Conservation (phyloP, 2,888 invertebrate species). For the Alitta virens region DNA sequence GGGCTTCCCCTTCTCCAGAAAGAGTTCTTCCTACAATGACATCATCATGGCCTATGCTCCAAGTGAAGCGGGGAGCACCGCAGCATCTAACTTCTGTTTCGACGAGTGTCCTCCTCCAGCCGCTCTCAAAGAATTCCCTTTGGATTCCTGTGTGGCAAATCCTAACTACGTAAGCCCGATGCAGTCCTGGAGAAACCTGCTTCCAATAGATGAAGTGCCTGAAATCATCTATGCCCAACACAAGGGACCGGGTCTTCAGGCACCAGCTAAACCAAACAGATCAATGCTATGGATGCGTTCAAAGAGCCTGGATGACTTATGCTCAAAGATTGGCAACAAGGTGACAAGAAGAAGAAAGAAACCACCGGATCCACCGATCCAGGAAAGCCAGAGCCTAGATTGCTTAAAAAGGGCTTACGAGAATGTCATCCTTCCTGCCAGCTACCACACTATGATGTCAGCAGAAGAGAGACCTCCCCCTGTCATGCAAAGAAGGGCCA, state of each 20-base stretch:
- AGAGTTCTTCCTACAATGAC: conserved; percentile 4
- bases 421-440: neutral
- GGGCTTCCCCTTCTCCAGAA: neutral
- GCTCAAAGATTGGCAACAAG: neutral
- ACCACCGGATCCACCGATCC: neutral
- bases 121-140: conserved; percentile 1
- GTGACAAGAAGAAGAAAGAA: neutral
- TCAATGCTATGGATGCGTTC: conserved; percentile 7
- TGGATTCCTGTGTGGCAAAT: neutral
- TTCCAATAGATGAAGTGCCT: conserved; percentile 14
- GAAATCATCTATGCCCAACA: conserved; percentile 10
- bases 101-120: conserved; percentile 2
- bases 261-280: neutral
- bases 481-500: too few relatives aligned
- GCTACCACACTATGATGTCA: too few relatives aligned
- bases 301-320: conserved; percentile 13
- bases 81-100: conserved; percentile 4
- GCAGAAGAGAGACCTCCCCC: too few relatives aligned
- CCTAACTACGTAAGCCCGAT: neutral
- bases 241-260: neutral
- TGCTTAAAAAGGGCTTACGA: neutral
- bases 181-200: conserved; percentile 4
- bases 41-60: conserved; percentile 20
- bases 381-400: neutral
- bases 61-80: neutral